Evolutionary conservation across 2,113 vertebrate species (phyloP).

Genomic region (Lagopus leucura): DNA sequence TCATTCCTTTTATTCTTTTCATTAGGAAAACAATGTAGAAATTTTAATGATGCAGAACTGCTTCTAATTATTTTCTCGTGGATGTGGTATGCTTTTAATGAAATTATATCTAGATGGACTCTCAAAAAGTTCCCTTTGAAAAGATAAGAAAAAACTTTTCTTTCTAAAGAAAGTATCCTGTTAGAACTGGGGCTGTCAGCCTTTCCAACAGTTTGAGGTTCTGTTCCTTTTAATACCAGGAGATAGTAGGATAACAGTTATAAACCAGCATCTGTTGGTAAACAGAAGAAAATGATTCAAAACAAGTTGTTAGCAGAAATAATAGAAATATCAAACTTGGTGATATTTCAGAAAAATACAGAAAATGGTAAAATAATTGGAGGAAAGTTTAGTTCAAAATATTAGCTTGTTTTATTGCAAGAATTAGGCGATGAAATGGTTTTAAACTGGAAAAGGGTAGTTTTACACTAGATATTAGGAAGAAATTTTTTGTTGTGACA

Average conservation of each 20-base stretch:
- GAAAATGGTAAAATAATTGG: background rate
- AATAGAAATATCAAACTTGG: background rate
- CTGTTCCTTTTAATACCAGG: background rate
- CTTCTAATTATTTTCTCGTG: background rate
- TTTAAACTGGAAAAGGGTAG: too few relatives aligned
- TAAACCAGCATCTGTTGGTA: background rate
- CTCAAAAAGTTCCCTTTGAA: background rate
- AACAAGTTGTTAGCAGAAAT: background rate
- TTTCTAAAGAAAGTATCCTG: background rate
- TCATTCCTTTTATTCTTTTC: background rate
- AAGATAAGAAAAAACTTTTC: background rate
- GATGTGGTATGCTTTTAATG: background rate
- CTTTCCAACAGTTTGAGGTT: background rate
- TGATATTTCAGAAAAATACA: background rate
- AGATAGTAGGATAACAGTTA: background rate
- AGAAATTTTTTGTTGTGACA: too few relatives aligned
- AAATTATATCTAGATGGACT: background rate
- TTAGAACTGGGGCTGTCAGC: background rate
- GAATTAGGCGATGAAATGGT: background rate
- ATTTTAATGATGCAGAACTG: background rate
- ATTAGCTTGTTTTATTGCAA: background rate
- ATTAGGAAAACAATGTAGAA: background rate
- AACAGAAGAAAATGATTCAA: background rate
- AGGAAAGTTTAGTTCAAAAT: background rate
- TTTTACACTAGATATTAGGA: too few relatives aligned